A percentile compares a stretch with the other conserved stretches of the same genome.
Conservation (phyloP, 2,113 vertebrate genomes). For the Grammomys surdaster region DNA sequence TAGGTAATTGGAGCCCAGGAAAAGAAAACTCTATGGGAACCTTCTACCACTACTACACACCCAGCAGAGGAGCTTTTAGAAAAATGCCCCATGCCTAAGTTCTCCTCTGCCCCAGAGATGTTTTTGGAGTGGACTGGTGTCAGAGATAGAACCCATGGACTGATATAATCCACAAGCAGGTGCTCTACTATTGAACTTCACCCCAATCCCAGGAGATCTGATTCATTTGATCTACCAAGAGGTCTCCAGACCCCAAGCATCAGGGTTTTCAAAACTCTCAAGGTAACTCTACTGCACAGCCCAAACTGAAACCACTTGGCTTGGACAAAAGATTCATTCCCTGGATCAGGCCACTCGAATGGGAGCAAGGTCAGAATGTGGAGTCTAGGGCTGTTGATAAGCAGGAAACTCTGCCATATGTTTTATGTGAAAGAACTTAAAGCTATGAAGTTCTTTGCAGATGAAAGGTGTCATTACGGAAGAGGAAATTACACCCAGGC, state of each 20-base stretch:
- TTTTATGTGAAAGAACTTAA: constrained; percentile 47
- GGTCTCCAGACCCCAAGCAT: background rate
- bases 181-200: background rate
- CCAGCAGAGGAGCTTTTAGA: background rate
- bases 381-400: background rate
- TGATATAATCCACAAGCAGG: background rate
- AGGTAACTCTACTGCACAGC: background rate
- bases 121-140: background rate
- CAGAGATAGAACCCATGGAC: background rate
- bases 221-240: background rate
- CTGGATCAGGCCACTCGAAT: background rate
- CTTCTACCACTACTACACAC: background rate
- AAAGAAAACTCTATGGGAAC: background rate
- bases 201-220: background rate
- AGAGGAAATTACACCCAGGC: background rate
- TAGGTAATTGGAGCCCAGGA: background rate
- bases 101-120: background rate
- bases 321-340: constrained; percentile 9
- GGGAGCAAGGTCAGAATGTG: constrained; percentile 3
- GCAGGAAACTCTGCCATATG: background rate
- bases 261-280: background rate
- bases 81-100: background rate
- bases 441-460: constrained; percentile 42
- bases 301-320: background rate
- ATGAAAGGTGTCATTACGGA: background rate